Conservation (phyloP, 2,113 vertebrate species). For the Apodemus speciosus region DNA sequence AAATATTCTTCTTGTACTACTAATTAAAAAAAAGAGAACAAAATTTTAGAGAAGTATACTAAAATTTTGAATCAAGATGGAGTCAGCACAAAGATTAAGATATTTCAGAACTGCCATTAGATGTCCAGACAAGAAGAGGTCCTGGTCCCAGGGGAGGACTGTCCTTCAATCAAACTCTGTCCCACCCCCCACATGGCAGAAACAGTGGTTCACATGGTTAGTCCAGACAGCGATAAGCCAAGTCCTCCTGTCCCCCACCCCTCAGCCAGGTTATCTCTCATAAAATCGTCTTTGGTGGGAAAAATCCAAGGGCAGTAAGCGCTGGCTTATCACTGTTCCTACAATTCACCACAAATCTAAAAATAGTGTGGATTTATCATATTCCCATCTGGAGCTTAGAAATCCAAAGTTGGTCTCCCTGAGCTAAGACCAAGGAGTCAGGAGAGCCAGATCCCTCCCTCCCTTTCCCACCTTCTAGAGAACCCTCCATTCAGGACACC, state of each 20-base stretch:
- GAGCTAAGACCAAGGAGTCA: background rate
- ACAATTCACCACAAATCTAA: background rate
- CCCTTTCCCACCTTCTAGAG: background rate
- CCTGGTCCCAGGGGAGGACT: rapidly evolving
- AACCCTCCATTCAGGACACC: too few relatives aligned
- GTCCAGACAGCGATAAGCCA: background rate
- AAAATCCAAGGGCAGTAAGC: rapidly evolving
- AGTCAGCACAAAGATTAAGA: background rate
- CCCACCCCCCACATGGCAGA: rapidly evolving
- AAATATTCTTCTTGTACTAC: background rate
- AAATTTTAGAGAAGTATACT: background rate
- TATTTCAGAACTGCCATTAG: background rate
- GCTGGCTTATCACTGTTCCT: background rate
- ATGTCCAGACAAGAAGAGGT: background rate
- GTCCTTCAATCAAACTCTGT: background rate
- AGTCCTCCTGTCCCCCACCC: background rate
- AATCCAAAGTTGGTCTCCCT: background rate
- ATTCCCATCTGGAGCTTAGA: background rate
- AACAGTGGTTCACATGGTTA: rapidly evolving
- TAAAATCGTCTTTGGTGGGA: background rate
- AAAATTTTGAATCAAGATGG: background rate
- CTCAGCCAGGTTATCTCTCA: background rate
- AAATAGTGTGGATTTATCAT: background rate
- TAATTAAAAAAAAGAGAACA: too few relatives aligned
- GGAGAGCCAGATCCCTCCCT: background rate